Evolutionary conservation across 2,888 invertebrate genomes (phyloP), one percentile per base, ranked within the genome.

Genomic region (Eubasilissa splendida): DNA sequence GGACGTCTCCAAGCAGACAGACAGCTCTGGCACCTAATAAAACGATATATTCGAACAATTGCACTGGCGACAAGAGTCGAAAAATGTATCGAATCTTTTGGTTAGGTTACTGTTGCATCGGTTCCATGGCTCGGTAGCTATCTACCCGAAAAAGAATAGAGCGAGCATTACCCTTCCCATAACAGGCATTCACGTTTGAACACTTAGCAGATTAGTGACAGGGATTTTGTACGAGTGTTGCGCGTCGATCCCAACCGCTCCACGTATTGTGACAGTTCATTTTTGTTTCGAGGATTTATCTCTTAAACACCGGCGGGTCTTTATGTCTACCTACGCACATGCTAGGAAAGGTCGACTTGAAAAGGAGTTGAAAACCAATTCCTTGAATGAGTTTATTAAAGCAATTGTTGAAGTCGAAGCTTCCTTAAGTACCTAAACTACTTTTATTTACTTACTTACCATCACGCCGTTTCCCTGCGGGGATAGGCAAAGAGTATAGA

Each of bases 201-300:
- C 80, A 82, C 82, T 80, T 83, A 83, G 79, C 79, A 82, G 83
- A 82, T 83, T 83, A 83, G 82, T 80, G 75, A 75, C 74, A 74
- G 76, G 66, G 75, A 77, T 77, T 79, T 81, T 79, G 81, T 80
- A 81, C 22, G 22, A 22, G 22, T 22, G 22, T 71, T 79, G 73
- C 77, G 74, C 73, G 71, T 66, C 77, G 77, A 80, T 82, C 80
- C 58, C 42, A 14, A 22, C 68, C 65, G 22, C 33, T 10, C 11
- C 65, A 77, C 66, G 79, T 83, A 83, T 83, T 83, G 80, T 83
- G 83, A 83, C 83, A 83, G 82, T 80, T 80, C 76, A 80, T 78
- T 83, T 83, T 83, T 79, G 83, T 83, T 83, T 83, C 77, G 73
- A 76, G 81, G 80, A 83, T 80, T 82, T 83, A 80, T 80, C 76